These are phyloP conservation scores for Emydocephalus ijimae DNA, from an alignment of 2,113 vertebrate genomes.

Conservation along the genomic window DNA sequence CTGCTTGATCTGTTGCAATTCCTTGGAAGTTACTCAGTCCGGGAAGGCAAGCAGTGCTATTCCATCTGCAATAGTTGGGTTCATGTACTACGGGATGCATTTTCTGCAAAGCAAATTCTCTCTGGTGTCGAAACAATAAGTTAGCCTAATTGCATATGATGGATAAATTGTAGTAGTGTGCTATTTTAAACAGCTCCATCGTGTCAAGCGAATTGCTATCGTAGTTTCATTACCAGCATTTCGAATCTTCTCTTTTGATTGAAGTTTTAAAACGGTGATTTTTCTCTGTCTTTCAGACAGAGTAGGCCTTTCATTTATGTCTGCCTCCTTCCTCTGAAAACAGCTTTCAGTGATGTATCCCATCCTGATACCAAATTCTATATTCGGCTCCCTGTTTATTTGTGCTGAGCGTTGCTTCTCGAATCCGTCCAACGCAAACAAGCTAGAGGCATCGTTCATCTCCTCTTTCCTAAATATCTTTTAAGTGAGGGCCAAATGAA, in stretches of 20 bases:
- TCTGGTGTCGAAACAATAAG: neutral
- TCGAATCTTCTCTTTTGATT: neutral
- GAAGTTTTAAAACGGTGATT: neutral
- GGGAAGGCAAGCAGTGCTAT: neutral
- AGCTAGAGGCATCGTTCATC: neutral
- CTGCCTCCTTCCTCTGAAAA: neutral
- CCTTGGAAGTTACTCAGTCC: neutral
- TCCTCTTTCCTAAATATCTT: neutral
- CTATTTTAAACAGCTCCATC: neutral
- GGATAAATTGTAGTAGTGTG: too few relatives aligned
- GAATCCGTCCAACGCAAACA: accelerated
- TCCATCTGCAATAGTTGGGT: neutral
- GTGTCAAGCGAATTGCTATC: neutral
- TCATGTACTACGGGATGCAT: neutral
- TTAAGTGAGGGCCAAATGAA: neutral
- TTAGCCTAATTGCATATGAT: too few relatives aligned
- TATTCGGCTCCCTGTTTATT: accelerated
- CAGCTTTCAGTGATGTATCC: accelerated
- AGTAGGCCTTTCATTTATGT: neutral
- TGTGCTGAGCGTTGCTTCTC: neutral
- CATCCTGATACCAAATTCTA: neutral
- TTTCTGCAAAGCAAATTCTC: neutral
- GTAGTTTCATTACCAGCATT: accelerated
- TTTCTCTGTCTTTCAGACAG: neutral
- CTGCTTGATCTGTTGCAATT: neutral